Evolutionary conservation across 2,888 invertebrate genomes (phyloP), one percentile per base, ranked within the genome.

Genomic region (Anthrax anthrax): DNA sequence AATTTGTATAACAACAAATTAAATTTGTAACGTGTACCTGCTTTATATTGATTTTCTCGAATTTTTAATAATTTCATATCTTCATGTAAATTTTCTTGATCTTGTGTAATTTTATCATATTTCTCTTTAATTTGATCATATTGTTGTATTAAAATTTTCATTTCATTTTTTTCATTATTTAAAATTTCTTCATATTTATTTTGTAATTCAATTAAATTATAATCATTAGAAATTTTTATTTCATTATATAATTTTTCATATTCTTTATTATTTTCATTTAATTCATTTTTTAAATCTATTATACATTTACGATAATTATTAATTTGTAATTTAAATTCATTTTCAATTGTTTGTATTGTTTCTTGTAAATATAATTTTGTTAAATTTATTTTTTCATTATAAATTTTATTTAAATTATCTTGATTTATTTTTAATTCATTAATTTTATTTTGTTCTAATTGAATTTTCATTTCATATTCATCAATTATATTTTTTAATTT

Each of bases 371-470:
- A 23, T 6, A 6, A 6, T 4, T 4, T 8, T 8, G 8, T 6
- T 23, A 8, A 23, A 6, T 23, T 23, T 8, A 32, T 12, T 4
- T 32, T 5, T 4, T 32, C 12, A 4, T 32, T 12, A 12, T 32
- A 32, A 9, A 4, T 12, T 4, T 32, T 12, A 32, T 12, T 12
- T 32, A 12, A 2, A 1, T 4, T 9, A 10, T 41, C 29, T 41
- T 80, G 77, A 59, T 78, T 80, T 48, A 79, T 76, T 62, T 84
- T 82, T 42, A 90, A 55, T 48, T 60, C 18, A 29, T 37, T 29
- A 4, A 41, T 41, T 14, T 46, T 46, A 8, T 37, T 9, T 8
- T 16, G 2, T 32, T 32, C 29, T 12, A 12, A 1, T 12, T 12
- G 8, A 1, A 12, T 3, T 32, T 32, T 32, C 12, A 12, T 32